Conservation (phyloP, 1,140 invertebrate genomes). For the Aphelinus certus region DNA sequence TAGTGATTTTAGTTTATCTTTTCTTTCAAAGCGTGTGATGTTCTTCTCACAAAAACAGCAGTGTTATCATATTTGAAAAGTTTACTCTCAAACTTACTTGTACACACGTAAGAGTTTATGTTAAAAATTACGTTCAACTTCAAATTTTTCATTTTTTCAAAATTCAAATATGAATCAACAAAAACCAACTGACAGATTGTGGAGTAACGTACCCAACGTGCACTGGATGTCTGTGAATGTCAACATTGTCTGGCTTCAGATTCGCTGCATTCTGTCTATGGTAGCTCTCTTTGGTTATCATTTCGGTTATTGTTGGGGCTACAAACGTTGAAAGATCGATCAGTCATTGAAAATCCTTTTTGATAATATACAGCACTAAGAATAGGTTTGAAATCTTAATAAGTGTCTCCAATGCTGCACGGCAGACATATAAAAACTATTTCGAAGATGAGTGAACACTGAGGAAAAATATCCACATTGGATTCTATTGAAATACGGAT, state of each 20-base stretch:
- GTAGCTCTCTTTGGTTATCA: conserved; percentile 64
- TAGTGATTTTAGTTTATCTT: conserved; percentile 20
- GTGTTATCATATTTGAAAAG: not conserved
- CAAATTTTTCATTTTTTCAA: conserved; percentile 3
- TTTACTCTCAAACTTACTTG: conserved; percentile 9
- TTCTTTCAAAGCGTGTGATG: not conserved
- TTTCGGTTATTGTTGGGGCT: conserved; percentile 63
- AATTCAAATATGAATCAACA: not conserved
- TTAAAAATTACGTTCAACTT: not conserved
- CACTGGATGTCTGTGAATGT: conserved; percentile 83
- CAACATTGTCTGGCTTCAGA: conserved; percentile 85
- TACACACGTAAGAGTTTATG: not conserved
- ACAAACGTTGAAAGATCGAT: conserved; percentile 33
- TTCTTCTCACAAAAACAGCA: not conserved
- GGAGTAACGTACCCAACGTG: conserved; percentile 83
- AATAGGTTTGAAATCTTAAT: too few species aligned
- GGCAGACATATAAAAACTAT: too few species aligned
- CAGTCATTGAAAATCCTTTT: not conserved
- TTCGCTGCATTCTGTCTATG: conserved; percentile 67
- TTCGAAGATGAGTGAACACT: too few species aligned
- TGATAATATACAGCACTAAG: too few species aligned
- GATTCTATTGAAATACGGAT: too few species aligned
- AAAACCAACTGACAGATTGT: not conserved
- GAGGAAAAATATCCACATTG: too few species aligned
- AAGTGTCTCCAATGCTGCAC: too few species aligned